A percentile compares a stretch with the other conserved stretches of the same genome.
phyloP scores from a whole-genome alignment of 2,113 vertebrate genomes.

The Oryzias javanicus region DNA sequence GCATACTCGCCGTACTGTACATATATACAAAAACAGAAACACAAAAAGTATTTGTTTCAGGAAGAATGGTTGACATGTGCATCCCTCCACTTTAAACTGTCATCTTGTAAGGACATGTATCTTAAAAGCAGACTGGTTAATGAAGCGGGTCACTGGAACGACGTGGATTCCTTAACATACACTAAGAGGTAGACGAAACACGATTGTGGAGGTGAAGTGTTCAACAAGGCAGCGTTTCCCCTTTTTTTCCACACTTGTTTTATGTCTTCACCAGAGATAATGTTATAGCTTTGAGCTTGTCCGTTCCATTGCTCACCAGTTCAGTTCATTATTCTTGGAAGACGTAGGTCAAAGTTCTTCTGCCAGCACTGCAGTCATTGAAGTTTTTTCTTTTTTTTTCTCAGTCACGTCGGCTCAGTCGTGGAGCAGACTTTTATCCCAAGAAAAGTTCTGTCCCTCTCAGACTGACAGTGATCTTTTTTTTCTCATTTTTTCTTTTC shows the following conservation, averaged over 20 bases:
- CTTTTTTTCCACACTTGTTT: slow-evolving; percentile 59
- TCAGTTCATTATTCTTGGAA: slow-evolving; percentile 47
- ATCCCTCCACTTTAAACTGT: slow-evolving; percentile 16
- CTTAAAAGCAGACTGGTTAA: slow-evolving; percentile 23
- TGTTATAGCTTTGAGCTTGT: slow-evolving; percentile 38
- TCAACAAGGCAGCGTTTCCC: slow-evolving; percentile 34
- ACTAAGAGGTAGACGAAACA: slow-evolving; percentile 72
- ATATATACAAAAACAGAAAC: slow-evolving; percentile 69
- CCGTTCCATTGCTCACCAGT: slow-evolving; percentile 45
- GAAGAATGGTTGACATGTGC: slow-evolving; percentile 30
- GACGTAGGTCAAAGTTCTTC: slow-evolving; percentile 39
- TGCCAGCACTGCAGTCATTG: slow-evolving; percentile 36
- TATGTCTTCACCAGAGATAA: slow-evolving; percentile 28
- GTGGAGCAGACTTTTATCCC: slow-evolving; percentile 26
- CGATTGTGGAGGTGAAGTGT: slow-evolving; percentile 43
- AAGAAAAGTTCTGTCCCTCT: slow-evolving; percentile 22
- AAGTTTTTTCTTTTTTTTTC: slow-evolving; percentile 9
- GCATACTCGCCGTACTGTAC: slow-evolving; percentile 66
- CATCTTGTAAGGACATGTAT: slow-evolving; percentile 42
- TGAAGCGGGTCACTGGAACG: slow-evolving; percentile 25
- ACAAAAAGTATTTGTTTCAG: slow-evolving; percentile 29
- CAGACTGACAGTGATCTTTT: slow-evolving; percentile 24
- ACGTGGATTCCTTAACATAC: slow-evolving; percentile 37
- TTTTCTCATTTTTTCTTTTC: slow-evolving; percentile 1
- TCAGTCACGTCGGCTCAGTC: slow-evolving; percentile 24